Conservation (phyloP, 2,888 invertebrate genomes). For the Pristionchus entomophagus region DNA sequence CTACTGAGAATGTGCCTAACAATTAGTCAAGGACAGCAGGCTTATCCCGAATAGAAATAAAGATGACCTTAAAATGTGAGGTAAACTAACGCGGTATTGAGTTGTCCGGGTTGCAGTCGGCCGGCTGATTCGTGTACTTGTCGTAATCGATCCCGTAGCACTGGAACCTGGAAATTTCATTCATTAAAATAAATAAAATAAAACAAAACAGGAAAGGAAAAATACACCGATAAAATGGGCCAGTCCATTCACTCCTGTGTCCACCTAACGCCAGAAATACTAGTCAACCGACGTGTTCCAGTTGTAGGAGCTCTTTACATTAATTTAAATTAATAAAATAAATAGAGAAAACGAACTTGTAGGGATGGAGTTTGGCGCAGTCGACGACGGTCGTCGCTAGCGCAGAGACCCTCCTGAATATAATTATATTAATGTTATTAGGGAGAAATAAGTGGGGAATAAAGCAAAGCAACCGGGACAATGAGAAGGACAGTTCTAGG, state of each 20-base stretch:
- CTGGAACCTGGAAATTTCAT: slow-evolving; percentile 54
- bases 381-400: neutral
- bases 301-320: neutral
- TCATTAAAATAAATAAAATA: neutral
- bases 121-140: slow-evolving; percentile 61
- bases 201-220: neutral
- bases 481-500: no score
- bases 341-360: neutral
- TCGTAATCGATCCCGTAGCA: slow-evolving; percentile 55
- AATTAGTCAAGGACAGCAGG: no score
- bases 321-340: neutral
- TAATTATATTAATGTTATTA: no score
- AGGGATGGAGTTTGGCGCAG: slow-evolving; percentile 24
- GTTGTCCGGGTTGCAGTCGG: slow-evolving; percentile 63
- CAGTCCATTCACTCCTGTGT: no score
- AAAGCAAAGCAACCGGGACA: no score
- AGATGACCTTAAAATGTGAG: no score
- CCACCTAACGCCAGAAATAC: no score
- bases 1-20: no score
- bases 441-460: no score
- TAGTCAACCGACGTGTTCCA: no score
- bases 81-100: slow-evolving; percentile 63
- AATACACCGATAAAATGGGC: neutral
- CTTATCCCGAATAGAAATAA: no score
- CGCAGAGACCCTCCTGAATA: neutral